Base-by-base conservation (phyloP, 2,113 vertebrate species). In the Centrocercus urophasianus region DNA sequence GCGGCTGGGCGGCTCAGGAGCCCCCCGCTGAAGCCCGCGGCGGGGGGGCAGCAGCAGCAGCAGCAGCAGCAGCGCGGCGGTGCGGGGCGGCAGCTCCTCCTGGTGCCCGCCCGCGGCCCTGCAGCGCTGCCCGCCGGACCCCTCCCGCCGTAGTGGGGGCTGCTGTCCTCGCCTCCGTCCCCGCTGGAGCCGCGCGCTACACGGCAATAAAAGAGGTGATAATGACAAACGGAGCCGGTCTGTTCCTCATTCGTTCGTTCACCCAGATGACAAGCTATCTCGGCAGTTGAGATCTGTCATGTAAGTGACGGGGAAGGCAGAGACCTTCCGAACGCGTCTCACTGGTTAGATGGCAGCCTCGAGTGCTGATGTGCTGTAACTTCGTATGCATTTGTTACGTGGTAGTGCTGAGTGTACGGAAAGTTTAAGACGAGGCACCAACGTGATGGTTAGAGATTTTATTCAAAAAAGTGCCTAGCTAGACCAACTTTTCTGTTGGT, bases 281-380 rank as follows among this genome's bases (percentile, higher is more conserved):
- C 25, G 63, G 66, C 81, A 80, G 38, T 86, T 79, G 48, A 73
- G 67, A 54, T 43, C 32, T 66, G 34, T 83, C 61, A 36, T 24
- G 30, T 42, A 50, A 66, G 34, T 17, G 56, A 30, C 18, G 48
- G 28, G 50, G 19, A 6, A 15, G n/a, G 79, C 1, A n/a, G 61
- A 57, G 48, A 13, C 71, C 13, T 36, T 59, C 67, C 20, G 6
- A 25, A 3, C 0, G 0, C 3, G 10, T 50, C 64, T 47, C 13
- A 14, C 10, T 52, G 48, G 8, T 76, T 76, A 13, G 40, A 14
- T 85, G 82, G 61, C 88, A 83, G 48, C 54, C 69, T 66, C 67
- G 13, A 69, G 3, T 36, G 22, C 7, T 0, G 6, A 17, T 28
- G 59, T 45, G 34, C 74, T 82, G 84, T 16, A 4, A 5, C 40